Percentiles rank a stretch among this genome's conserved stretches.
These are phyloP conservation scores for Platycercus adscitus DNA, from an alignment of 2,113 vertebrate genomes.

Conservation along the genomic window DNA sequence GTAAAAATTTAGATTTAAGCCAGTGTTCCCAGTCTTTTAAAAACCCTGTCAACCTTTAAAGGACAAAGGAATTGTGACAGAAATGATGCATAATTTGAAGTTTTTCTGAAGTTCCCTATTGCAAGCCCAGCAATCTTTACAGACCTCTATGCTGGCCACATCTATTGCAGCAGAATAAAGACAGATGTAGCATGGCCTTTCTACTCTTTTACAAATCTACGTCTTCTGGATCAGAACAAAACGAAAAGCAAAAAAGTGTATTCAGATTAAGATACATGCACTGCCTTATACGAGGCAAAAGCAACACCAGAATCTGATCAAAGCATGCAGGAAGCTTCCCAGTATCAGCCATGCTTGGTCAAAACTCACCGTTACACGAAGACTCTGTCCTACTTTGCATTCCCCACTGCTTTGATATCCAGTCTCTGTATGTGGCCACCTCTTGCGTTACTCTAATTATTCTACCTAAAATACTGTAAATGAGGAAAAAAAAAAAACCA, in stretches of 20 bases:
- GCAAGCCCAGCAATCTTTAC: not conserved
- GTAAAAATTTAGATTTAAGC: not conserved
- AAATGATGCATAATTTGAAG: not conserved
- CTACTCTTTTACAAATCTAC: not conserved
- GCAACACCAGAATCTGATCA: not conserved
- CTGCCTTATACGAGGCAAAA: not conserved
- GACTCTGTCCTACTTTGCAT: conserved; percentile 82
- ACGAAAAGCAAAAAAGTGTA: not conserved
- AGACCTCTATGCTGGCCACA: not conserved
- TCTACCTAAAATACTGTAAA: conserved; percentile 90
- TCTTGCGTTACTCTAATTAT: conserved; percentile 97
- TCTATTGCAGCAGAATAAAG: not conserved
- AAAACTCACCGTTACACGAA: conserved; percentile 84
- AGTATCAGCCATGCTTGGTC: not conserved
- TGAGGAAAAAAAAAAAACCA: not conserved
- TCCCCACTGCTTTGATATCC: conserved; percentile 94
- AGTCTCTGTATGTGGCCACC: conserved; percentile 93
- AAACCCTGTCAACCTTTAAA: not conserved
- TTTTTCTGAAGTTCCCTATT: not conserved
- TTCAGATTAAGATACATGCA: not conserved
- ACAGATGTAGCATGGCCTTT: not conserved
- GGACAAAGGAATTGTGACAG: not conserved
- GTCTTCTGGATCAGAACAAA: not conserved
- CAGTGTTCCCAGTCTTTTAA: not conserved
- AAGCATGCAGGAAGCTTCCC: not conserved